Percentiles rank a stretch among this genome's conserved stretches.
Evolutionary conservation across 1,140 invertebrate genomes (phyloP).

Genomic region (Chlorops oryzae): DNA sequence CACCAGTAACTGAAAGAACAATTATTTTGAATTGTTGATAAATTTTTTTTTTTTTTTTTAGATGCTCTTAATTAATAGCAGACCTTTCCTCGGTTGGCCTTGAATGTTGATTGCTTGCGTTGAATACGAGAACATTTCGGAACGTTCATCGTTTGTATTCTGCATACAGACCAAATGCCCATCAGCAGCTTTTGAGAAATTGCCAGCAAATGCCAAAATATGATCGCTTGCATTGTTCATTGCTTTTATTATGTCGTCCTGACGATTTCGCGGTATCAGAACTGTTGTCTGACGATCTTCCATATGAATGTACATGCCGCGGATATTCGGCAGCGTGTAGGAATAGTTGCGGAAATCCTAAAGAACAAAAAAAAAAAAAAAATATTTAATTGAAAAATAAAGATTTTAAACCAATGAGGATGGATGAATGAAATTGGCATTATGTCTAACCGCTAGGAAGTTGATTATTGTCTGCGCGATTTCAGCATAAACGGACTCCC

Average conservation of each 20-base stretch:
- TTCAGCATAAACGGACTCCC: slow-evolving; percentile 79
- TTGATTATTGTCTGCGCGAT: slow-evolving; percentile 89
- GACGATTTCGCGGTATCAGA: slow-evolving; percentile 72
- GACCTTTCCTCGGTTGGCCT: slow-evolving; percentile 72
- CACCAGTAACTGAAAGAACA: slow-evolving; percentile 64
- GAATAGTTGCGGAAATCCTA: slow-evolving; percentile 78
- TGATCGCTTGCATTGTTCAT: slow-evolving; percentile 75
- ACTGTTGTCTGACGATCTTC: slow-evolving; percentile 76
- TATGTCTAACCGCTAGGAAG: slow-evolving; percentile 67
- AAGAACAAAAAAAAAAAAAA: slow-evolving; percentile 12
- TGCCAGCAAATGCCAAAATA: slow-evolving; percentile 76
- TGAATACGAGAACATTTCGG: slow-evolving; percentile 53
- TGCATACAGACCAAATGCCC: slow-evolving; percentile 87
- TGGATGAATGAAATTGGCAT: too few species aligned
- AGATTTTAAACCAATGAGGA: too few species aligned
- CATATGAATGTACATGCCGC: slow-evolving; percentile 77
- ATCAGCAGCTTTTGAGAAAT: slow-evolving; percentile 74
- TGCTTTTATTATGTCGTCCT: slow-evolving; percentile 77
- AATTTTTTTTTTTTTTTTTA: background rate
- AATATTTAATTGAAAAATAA: too few species aligned
- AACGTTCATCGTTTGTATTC: slow-evolving; percentile 51
- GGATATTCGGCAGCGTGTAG: slow-evolving; percentile 73
- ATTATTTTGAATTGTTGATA: background rate
- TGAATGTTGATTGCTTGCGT: slow-evolving; percentile 86
- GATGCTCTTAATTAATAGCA: too few species aligned